A percentile compares a stretch with the other conserved stretches of the same genome.
These are phyloP conservation scores for Ameiurus melas DNA, from an alignment of 2,113 vertebrate genomes.

Conservation along the genomic window DNA sequence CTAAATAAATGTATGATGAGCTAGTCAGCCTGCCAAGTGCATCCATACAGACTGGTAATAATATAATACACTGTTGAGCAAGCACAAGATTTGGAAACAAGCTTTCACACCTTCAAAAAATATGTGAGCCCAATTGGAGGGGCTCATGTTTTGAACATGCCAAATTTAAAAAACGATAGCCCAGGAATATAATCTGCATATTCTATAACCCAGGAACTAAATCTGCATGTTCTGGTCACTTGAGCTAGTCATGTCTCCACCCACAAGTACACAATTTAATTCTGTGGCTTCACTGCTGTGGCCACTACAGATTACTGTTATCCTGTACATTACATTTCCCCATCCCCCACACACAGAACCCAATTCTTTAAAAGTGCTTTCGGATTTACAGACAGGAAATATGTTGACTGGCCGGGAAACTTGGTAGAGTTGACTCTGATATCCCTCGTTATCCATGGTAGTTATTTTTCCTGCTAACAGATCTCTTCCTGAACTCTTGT, in stretches of 20 bases:
- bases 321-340: slow-evolving; percentile 43
- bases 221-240: background rate
- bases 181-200: too few relatives aligned
- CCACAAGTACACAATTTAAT: background rate
- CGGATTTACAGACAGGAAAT: slow-evolving; percentile 39
- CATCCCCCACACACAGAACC: slow-evolving; percentile 24
- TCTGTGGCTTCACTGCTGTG: slow-evolving; percentile 25
- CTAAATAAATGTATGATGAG: background rate
- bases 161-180: background rate
- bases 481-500: slow-evolving; percentile 12
- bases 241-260: background rate
- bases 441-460: background rate
- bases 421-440: slow-evolving; percentile 8
- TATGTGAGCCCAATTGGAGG: background rate
- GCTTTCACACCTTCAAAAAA: background rate
- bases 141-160: background rate
- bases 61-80: background rate
- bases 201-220: background rate
- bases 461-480: slow-evolving; percentile 18
- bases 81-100: background rate
- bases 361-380: slow-evolving; percentile 58
- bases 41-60: background rate
- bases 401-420: slow-evolving; percentile 42
- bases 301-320: slow-evolving; percentile 41
- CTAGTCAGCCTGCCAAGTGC: background rate